A percentile compares a stretch with the other conserved stretches of the same genome.
phyloP scores from a whole-genome alignment of 2,113 vertebrate species.

The Electrona antarctica region DNA sequence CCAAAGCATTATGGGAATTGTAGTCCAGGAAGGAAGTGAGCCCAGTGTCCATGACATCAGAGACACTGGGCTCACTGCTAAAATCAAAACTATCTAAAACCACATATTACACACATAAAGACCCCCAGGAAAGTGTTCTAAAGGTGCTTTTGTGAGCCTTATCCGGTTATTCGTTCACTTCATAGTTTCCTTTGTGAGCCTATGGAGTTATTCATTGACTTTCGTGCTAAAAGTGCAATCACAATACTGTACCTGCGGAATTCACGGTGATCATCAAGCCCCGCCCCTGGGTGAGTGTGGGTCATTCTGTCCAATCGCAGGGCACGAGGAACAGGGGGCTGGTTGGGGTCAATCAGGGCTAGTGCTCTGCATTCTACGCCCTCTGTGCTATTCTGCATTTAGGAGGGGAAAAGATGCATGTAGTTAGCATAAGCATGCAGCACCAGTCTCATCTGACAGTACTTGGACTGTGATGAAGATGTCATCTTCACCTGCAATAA shows the following conservation, averaged over 20 bases:
- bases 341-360: conserved; percentile 85
- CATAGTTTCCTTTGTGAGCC: too few species aligned
- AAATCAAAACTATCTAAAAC: too few species aligned
- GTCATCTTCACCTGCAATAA: too few species aligned
- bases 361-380: conserved; percentile 83
- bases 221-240: too few species aligned
- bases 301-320: conserved; percentile 89
- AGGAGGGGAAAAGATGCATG: conserved; percentile 3
- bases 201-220: too few species aligned
- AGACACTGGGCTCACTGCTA: too few species aligned
- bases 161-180: not conserved
- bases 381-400: conserved; percentile 87
- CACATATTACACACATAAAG: too few species aligned
- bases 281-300: conserved; percentile 87
- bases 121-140: too few species aligned
- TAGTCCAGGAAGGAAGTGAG: too few species aligned
- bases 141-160: not conserved
- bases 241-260: conserved; percentile 81
- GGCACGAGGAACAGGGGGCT: conserved; percentile 87
- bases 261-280: conserved; percentile 88
- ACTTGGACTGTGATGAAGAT: not conserved
- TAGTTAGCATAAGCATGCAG: not conserved
- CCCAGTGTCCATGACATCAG: too few species aligned
- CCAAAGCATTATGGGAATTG: too few species aligned
- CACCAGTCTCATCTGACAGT: not conserved